Conservation (phyloP, 2,888 invertebrate genomes). For the Osmoderma eremita region DNA sequence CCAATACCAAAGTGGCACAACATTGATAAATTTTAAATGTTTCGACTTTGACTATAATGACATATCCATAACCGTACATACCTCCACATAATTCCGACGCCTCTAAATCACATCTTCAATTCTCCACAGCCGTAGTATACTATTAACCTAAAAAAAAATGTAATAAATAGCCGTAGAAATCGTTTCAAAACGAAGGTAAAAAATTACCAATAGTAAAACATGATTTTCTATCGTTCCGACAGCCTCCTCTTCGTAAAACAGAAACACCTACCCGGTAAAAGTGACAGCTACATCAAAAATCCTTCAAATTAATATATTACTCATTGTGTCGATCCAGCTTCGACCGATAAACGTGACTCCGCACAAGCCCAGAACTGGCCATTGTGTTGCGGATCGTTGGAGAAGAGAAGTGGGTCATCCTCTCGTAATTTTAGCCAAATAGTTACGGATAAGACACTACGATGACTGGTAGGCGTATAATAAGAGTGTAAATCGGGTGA, state of each 20-base stretch:
- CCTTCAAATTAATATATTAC: slow-evolving; percentile 3
- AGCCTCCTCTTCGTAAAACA: background rate
- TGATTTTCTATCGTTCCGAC: background rate
- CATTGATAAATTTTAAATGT: no score
- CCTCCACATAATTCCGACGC: no score
- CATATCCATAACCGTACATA: no score
- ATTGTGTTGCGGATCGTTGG: slow-evolving; percentile 8
- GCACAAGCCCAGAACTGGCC: background rate
- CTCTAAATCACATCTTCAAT: no score
- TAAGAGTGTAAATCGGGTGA: slow-evolving; percentile 7
- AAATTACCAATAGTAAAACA: background rate
- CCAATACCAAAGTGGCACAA: no score
- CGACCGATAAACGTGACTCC: slow-evolving; percentile 19
- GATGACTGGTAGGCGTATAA: background rate
- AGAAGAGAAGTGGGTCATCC: slow-evolving; percentile 13
- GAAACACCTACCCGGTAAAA: slow-evolving; percentile 2
- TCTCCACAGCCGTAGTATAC: no score
- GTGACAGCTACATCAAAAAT: slow-evolving; percentile 11
- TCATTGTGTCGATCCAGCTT: slow-evolving; percentile 19
- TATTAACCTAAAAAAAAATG: no score
- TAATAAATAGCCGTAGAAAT: background rate
- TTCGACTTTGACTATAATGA: no score
- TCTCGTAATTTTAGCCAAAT: slow-evolving; percentile 5
- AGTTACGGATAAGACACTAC: slow-evolving; percentile 8
- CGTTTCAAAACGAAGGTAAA: background rate